phyloP scores from a whole-genome alignment of 2,888 invertebrate species.

The Monoplex corrugatus region DNA sequence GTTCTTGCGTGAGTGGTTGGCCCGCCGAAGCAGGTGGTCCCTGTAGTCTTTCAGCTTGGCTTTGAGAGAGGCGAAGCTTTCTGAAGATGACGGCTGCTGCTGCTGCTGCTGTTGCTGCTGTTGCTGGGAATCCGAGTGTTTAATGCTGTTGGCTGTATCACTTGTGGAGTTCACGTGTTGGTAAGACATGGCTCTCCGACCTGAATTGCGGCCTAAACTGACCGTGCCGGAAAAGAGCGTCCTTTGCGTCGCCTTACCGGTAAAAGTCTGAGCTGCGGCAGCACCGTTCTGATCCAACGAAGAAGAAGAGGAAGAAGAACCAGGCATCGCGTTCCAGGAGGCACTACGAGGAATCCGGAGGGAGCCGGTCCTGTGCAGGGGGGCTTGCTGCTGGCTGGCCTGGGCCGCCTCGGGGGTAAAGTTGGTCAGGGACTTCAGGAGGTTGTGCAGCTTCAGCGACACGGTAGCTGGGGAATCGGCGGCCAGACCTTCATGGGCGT shows the following conservation, averaged over 20 bases:
- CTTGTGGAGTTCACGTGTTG: neutral
- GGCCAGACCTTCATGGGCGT: constrained; percentile 40
- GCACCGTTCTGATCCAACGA: neutral
- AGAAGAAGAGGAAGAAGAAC: neutral
- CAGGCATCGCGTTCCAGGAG: constrained; percentile 52
- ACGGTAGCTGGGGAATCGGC: constrained; percentile 75
- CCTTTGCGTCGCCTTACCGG: constrained; percentile 10
- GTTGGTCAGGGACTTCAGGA: constrained; percentile 70
- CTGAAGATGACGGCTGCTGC: constrained; percentile 40
- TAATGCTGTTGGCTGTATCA: neutral
- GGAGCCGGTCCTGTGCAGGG: constrained; percentile 53
- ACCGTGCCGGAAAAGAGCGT: constrained; percentile 36
- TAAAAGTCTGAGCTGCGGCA: neutral
- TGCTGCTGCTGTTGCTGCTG: neutral
- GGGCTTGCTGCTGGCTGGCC: constrained; percentile 18
- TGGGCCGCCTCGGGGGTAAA: constrained; percentile 55
- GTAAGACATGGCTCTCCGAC: constrained; percentile 25
- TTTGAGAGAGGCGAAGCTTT: constrained; percentile 71
- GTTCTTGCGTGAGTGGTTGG: constrained; percentile 52
- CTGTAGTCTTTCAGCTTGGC: constrained; percentile 74
- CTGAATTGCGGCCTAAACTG: constrained; percentile 40
- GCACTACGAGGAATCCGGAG: constrained; percentile 55
- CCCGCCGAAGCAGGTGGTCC: constrained; percentile 66
- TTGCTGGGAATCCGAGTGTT: neutral
- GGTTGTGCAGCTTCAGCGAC: constrained; percentile 71